A percentile compares a stretch with the other conserved stretches of the same genome.
phyloP scores from a whole-genome alignment of 2,797 vertebrate species.

The Nothura maculosa region DNA sequence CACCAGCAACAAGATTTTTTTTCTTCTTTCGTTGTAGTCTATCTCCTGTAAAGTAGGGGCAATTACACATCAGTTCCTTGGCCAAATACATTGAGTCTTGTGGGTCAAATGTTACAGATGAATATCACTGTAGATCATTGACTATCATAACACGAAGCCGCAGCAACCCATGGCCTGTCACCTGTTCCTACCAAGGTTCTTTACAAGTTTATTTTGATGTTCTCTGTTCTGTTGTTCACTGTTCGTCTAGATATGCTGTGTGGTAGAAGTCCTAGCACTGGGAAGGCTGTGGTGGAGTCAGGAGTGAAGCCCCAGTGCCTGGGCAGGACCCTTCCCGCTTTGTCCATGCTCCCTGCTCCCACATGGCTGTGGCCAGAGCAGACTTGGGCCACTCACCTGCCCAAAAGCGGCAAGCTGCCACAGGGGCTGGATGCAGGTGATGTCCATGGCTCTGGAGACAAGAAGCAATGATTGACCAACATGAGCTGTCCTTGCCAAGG shows the following conservation, averaged over 20 bases:
- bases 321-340: background rate
- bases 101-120: background rate
- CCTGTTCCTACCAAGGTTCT: background rate
- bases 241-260: background rate
- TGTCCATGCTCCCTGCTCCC: background rate
- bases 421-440: background rate
- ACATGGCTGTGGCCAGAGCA: background rate
- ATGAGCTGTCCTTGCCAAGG: background rate
- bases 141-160: fast-evolving
- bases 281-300: background rate
- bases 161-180: fast-evolving
- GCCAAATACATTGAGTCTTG: background rate
- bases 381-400: background rate
- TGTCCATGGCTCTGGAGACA: background rate
- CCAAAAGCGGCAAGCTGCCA: background rate
- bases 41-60: background rate
- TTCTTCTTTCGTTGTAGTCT: background rate
- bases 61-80: background rate
- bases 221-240: background rate
- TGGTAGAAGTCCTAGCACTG: background rate
- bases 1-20: background rate
- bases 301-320: background rate
- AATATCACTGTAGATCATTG: fast-evolving
- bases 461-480: background rate
- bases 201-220: background rate